These are phyloP conservation scores for Gryon sp. DNA, from an alignment of 1,140 invertebrate genomes.

Conservation along the genomic window DNA sequence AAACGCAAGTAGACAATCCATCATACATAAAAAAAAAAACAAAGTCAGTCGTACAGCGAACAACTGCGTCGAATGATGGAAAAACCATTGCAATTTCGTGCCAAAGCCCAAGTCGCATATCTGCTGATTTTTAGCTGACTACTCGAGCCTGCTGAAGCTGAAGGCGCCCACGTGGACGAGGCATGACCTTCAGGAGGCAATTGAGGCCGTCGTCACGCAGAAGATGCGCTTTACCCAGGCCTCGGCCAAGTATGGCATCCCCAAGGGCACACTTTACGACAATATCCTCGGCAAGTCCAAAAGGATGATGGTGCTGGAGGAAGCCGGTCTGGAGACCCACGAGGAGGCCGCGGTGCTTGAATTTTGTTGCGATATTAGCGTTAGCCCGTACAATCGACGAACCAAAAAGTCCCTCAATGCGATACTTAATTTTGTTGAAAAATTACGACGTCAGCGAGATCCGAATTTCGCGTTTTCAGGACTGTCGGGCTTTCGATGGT, in stretches of 20 bases:
- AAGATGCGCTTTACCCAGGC: constrained; percentile 89
- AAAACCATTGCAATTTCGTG: constrained; percentile 46
- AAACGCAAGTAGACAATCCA: constrained; percentile 25
- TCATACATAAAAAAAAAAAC: constrained; percentile 21
- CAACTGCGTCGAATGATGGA: constrained; percentile 45
- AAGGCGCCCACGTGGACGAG: constrained; percentile 89
- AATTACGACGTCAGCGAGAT: constrained; percentile 81
- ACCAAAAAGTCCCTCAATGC: constrained; percentile 85
- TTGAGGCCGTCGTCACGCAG: constrained; percentile 87
- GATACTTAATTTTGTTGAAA: constrained; percentile 85
- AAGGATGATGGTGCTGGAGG: constrained; percentile 87
- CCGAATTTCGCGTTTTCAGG: constrained; percentile 84
- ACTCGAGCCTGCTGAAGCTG: constrained; percentile 83
- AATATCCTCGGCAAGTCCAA: constrained; percentile 89
- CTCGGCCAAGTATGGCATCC: constrained; percentile 85
- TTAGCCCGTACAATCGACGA: constrained; percentile 86
- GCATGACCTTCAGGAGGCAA: constrained; percentile 86
- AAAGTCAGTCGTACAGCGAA: constrained; percentile 23
- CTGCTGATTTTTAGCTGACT: constrained; percentile 80
- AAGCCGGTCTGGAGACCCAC: constrained; percentile 81
- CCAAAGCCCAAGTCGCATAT: constrained; percentile 68
- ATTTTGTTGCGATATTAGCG: constrained; percentile 86
- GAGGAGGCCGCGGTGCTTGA: constrained; percentile 86
- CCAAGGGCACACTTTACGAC: constrained; percentile 89
- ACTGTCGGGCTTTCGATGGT: constrained; percentile 86